A percentile compares a stretch with the other conserved stretches of the same genome.
These are phyloP conservation scores for Galendromus occidentalis DNA, from an alignment of 1,140 invertebrate species.

Conservation along the genomic window DNA sequence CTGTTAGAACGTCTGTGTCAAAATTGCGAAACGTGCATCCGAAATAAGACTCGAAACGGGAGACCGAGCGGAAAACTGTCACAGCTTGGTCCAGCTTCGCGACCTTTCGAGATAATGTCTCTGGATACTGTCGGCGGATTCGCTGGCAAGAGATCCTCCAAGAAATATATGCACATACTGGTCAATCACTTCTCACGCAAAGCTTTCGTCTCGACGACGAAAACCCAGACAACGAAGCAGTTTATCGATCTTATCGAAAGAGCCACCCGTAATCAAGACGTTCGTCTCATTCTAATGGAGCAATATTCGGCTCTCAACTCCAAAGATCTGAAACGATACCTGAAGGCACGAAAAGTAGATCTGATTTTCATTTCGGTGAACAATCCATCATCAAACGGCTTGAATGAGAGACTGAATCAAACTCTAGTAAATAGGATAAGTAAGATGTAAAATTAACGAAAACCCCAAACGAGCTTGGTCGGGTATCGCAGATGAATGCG, in stretches of 20 bases:
- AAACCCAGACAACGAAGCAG: not conserved
- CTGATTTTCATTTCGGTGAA: not conserved
- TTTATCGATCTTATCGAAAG: slow-evolving; percentile 12
- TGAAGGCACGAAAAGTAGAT: not conserved
- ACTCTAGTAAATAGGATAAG: not conserved
- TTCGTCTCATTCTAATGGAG: slow-evolving; percentile 7
- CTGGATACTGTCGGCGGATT: slow-evolving; percentile 15
- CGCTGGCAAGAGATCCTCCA: not conserved
- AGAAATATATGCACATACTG: slow-evolving; percentile 8
- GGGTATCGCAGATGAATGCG: too few species aligned
- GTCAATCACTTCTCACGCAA: slow-evolving; percentile 11
- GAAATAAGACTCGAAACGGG: not conserved
- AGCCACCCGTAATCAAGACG: not conserved
- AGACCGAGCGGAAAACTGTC: not conserved
- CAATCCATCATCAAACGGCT: not conserved
- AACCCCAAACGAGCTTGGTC: too few species aligned
- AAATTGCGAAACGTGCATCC: not conserved
- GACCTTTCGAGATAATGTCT: slow-evolving; percentile 12
- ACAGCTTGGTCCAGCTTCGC: not conserved
- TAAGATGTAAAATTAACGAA: not conserved
- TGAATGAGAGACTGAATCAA: slow-evolving; percentile 10
- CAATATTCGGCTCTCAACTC: not conserved
- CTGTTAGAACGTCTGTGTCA: not conserved
- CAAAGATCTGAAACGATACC: not conserved
- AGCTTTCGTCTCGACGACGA: not conserved